Base-by-base conservation (phyloP, 1,140 invertebrate species). In the Triops cancriformis region DNA sequence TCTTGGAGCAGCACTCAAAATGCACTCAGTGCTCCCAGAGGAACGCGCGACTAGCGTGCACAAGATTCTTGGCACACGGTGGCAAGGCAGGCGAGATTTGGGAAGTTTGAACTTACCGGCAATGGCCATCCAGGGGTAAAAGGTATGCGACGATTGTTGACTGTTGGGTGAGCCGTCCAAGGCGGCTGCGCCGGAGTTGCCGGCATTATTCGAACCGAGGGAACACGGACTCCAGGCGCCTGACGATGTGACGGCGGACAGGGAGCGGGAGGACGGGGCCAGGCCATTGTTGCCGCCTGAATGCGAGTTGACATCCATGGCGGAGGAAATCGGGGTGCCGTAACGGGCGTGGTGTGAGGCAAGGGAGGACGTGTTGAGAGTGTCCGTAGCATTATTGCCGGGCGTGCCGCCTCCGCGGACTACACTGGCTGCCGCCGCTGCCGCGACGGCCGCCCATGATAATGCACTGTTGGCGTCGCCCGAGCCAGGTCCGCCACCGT, bases 71-170 rank as follows among this genome's bases (percentile, higher is more conserved):
- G 31, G 31, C 31, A 7, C 7, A 37, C 31, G 31, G 7, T 37
- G 31, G n/a, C n/a, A 37, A 7, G 31, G 31, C 7, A 37, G 26
- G 23, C 42, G 45, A 72, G n/a, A 9, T 18, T 28, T 28, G 3
- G 64, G 79, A 72, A 75, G 73, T 79, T 72, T 80, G 82, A 79
- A 88, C 92, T 91, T 86, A 96, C 95, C 95, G 95, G 95, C 94
- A 89, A 97, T 96, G 87, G 94, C 94, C 95, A 97, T 97, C 95
- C 95, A 96, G 80, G 95, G 95, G 87, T 97, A 97, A 88, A 97
- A 96, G 83, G 94, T 96, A 89, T 96, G 94, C 86, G 93, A 95
- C 82, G 86, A 85, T 84, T 90, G 89, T 85, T 91, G 89, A 87
- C 94, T 93, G 84, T 94, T 92, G 73, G 84, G 81, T 73, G 83